These are phyloP conservation scores for Schrankia costaestrigalis DNA, from an alignment of 2,888 invertebrate species.

Conservation along the genomic window DNA sequence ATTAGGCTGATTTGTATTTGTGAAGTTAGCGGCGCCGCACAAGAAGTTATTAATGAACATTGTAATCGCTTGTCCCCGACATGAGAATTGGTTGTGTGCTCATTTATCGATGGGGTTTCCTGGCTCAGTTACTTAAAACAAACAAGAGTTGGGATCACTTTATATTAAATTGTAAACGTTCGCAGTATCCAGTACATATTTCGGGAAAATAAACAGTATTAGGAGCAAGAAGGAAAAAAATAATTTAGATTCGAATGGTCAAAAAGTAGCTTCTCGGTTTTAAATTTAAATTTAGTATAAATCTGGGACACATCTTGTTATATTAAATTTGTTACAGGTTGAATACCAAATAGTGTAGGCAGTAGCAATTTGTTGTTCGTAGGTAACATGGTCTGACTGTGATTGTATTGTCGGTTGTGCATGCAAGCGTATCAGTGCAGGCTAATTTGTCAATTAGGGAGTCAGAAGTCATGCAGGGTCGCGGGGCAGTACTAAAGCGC, in stretches of 20 bases:
- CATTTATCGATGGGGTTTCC: slow-evolving; percentile 53
- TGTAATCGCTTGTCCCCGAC: slow-evolving; percentile 63
- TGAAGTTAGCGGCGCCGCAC: slow-evolving; percentile 61
- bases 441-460: slow-evolving; percentile 61
- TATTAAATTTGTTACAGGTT: slow-evolving; percentile 32
- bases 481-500: slow-evolving; percentile 60
- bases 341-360: slow-evolving; percentile 26
- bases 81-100: slow-evolving; percentile 56
- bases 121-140: slow-evolving; percentile 35
- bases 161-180: too few species aligned
- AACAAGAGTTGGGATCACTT: too few species aligned
- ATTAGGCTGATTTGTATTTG: slow-evolving; percentile 74
- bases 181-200: too few species aligned
- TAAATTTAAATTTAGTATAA: too few species aligned
- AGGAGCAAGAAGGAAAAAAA: too few species aligned
- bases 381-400: slow-evolving; percentile 33
- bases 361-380: slow-evolving; percentile 33
- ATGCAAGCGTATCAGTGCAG: slow-evolving; percentile 62
- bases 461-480: slow-evolving; percentile 55
- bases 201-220: too few species aligned
- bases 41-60: slow-evolving; percentile 70
- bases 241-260: too few species aligned
- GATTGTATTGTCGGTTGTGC: slow-evolving; percentile 50
- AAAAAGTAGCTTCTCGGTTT: too few species aligned
- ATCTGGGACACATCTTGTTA: slow-evolving; percentile 45